phyloP scores from a whole-genome alignment of 2,888 invertebrate genomes.

The Cephus spinipes region DNA sequence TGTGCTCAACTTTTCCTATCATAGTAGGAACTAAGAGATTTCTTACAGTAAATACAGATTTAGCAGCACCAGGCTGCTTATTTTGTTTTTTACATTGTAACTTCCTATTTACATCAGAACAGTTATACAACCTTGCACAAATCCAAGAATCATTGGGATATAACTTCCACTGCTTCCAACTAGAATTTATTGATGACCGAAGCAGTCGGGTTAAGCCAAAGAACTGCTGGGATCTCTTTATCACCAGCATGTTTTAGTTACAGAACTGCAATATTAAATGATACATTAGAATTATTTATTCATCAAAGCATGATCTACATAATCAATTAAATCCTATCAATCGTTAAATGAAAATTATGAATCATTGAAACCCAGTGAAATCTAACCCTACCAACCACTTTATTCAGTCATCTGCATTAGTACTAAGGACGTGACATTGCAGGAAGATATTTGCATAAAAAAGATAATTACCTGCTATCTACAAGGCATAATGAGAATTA shows the following conservation, averaged over 20 bases:
- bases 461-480: conserved; percentile 17
- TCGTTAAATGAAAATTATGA: too few species aligned
- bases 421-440: too few species aligned
- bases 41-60: background rate
- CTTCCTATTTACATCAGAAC: conserved; percentile 1
- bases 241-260: conserved; percentile 28
- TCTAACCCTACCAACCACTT: too few species aligned
- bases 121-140: background rate
- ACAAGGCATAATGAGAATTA: conserved; percentile 13
- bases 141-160: conserved; percentile 4
- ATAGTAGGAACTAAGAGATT: conserved; percentile 1
- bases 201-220: conserved; percentile 19
- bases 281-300: too few species aligned
- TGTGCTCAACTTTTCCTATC: conserved; percentile 12
- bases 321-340: too few species aligned
- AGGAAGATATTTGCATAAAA: background rate
- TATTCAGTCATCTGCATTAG: too few species aligned
- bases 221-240: conserved; percentile 27
- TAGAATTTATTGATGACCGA: conserved; percentile 24
- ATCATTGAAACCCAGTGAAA: too few species aligned
- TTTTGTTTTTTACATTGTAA: conserved; percentile 11
- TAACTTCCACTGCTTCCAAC: conserved; percentile 24
- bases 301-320: too few species aligned
- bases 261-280: conserved; percentile 27
- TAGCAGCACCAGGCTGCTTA: conserved; percentile 9